A percentile compares a stretch with the other conserved stretches of the same genome.
Evolutionary conservation across 2,113 vertebrate species (phyloP).

Genomic region (Eidolon helvum): DNA sequence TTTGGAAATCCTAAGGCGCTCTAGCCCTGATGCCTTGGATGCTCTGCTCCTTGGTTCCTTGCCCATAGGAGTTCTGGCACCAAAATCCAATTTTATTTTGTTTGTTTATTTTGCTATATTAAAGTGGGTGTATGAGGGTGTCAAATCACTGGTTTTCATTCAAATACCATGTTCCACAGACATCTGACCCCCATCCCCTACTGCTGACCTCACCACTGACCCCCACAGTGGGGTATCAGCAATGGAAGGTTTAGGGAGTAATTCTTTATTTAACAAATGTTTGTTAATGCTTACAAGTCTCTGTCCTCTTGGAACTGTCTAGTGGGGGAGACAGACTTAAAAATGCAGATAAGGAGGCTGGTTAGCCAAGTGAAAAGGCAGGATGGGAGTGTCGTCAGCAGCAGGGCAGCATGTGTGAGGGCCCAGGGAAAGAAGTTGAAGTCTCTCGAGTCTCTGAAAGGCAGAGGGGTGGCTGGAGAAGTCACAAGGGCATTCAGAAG

Average conservation of each 20-base stretch:
- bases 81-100: not conserved
- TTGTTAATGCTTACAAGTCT: not conserved
- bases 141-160: not conserved
- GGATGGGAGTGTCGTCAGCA: accelerated
- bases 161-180: not conserved
- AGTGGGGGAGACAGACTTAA: not conserved
- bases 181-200: not conserved
- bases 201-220: not conserved
- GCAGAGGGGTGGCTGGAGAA: not conserved
- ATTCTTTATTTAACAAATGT: not conserved
- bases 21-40: not conserved
- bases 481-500: not conserved
- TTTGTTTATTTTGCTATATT: not conserved
- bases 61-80: not conserved
- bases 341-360: not conserved
- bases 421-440: not conserved
- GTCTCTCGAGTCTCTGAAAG: not conserved
- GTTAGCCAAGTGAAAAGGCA: not conserved
- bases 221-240: not conserved
- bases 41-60: not conserved
- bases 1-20: not conserved
- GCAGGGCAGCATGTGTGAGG: not conserved
- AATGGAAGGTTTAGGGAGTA: not conserved
- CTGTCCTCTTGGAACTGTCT: not conserved
- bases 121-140: not conserved